Conservation (phyloP, 2,113 vertebrate species). For the Phyllostomus hastatus region DNA sequence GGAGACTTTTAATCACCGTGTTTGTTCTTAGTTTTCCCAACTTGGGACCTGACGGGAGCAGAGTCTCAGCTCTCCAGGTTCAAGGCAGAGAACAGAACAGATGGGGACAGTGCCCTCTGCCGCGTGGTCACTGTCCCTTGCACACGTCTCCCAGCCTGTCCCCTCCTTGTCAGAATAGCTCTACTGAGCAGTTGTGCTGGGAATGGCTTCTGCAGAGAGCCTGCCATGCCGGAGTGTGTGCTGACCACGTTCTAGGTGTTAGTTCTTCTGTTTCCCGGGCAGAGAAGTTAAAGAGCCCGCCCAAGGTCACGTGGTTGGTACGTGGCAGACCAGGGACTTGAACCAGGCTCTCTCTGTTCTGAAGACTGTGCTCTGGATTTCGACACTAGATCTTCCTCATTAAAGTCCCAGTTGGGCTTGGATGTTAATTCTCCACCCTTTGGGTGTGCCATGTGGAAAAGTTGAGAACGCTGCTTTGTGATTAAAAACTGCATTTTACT, state of each 20-base stretch:
- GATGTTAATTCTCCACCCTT: neutral
- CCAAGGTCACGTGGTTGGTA: neutral
- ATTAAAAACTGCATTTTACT: neutral
- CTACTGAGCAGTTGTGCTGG: too few relatives aligned
- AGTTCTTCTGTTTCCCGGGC: neutral
- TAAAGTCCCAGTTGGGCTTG: neutral
- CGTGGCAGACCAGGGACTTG: neutral
- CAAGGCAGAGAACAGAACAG: neutral
- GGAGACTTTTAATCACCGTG: neutral
- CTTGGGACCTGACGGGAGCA: neutral
- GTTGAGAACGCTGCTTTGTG: neutral
- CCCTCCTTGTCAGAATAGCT: neutral
- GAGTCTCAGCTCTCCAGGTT: neutral
- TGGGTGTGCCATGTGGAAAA: neutral
- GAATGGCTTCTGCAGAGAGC: neutral
- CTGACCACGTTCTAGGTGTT: neutral
- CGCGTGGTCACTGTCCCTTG: neutral
- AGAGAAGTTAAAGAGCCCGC: neutral
- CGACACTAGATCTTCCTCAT: neutral
- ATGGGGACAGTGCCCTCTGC: neutral
- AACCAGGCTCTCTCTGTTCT: neutral
- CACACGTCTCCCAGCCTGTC: neutral
- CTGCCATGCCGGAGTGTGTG: accelerated
- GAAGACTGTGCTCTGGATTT: neutral
- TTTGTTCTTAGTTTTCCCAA: neutral